Conservation (phyloP, 2,113 vertebrate species). For the Albula glossodonta region DNA sequence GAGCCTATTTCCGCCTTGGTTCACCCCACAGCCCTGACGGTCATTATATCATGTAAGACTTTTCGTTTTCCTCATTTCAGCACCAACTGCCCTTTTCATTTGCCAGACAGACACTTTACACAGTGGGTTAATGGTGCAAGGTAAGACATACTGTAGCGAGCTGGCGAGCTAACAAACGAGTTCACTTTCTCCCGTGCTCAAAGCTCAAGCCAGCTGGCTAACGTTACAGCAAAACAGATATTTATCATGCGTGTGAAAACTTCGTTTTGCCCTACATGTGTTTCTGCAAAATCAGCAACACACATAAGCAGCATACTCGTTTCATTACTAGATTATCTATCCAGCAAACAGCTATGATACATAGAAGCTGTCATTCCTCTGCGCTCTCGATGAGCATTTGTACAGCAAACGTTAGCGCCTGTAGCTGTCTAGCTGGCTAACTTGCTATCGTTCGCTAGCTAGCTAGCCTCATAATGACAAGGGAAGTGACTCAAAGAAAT, state of each 20-base stretch:
- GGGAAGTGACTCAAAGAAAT: slow-evolving; percentile 44
- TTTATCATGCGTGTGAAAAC: not conserved
- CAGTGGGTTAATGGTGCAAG: not conserved
- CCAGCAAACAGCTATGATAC: not conserved
- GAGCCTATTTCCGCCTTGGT: not conserved
- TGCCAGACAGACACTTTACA: no score
- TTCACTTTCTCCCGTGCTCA: not conserved
- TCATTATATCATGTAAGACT: not conserved
- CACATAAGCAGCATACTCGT: not conserved
- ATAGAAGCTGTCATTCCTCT: not conserved
- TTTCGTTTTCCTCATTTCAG: not conserved
- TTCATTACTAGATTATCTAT: not conserved
- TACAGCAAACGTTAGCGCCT: not conserved
- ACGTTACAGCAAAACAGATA: not conserved
- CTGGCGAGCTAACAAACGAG: not conserved
- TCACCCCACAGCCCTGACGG: not conserved
- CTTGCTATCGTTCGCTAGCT: not conserved
- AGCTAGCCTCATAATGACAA: not conserved
- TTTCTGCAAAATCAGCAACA: not conserved
- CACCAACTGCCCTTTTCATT: not conserved
- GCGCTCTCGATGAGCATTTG: not conserved
- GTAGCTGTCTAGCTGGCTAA: not conserved
- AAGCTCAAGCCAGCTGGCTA: not conserved
- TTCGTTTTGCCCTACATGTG: not conserved
- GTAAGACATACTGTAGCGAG: not conserved